Conservation (phyloP, 2,797 vertebrate species). For the Mus caroli region DNA sequence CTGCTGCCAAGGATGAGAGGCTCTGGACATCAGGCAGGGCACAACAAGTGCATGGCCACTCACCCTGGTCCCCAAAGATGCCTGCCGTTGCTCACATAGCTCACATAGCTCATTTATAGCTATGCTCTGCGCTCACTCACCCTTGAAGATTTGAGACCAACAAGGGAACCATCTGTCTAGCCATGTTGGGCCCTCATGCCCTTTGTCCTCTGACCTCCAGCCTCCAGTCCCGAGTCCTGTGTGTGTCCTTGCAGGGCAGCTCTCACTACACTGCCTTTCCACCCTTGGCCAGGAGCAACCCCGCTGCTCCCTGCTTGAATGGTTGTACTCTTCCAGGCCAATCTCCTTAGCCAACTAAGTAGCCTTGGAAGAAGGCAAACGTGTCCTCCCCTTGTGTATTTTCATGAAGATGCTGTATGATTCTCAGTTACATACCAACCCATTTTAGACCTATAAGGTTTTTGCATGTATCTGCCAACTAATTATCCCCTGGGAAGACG, state of each 20-base stretch:
- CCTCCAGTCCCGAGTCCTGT: background rate
- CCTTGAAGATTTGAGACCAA: background rate
- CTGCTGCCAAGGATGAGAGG: background rate
- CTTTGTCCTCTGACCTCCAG: background rate
- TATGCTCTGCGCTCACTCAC: too few relatives aligned
- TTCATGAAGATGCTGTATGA: conserved; percentile 36
- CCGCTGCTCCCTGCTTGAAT: fast-evolving
- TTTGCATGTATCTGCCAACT: conserved; percentile 25
- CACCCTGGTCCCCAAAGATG: background rate
- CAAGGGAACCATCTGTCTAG: background rate
- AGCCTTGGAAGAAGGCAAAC: background rate
- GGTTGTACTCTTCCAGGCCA: background rate
- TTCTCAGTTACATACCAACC: background rate
- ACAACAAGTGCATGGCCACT: background rate
- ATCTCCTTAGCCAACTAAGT: background rate
- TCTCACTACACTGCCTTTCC: background rate
- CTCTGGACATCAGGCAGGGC: background rate
- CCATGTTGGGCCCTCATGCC: background rate
- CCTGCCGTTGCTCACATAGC: background rate
- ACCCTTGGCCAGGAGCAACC: background rate
- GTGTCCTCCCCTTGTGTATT: background rate
- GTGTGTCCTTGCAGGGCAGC: background rate
- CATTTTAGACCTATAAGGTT: conserved; percentile 41
- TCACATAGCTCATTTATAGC: background rate
- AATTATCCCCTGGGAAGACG: background rate